These are phyloP conservation scores for Xestia rhomboidea DNA, from an alignment of 2,888 invertebrate genomes.

Conservation along the genomic window DNA sequence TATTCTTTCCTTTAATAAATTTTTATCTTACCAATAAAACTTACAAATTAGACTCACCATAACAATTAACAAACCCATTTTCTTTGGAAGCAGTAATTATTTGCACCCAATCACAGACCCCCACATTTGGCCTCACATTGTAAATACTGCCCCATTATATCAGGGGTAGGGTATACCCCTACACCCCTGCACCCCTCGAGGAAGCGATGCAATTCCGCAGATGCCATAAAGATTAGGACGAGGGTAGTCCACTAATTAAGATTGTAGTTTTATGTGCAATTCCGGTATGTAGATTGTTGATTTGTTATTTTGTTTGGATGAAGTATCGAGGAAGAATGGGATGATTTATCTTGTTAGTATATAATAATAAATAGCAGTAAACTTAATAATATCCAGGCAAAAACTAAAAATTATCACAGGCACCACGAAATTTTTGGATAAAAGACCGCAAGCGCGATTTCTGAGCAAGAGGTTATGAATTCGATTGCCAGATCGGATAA, in stretches of 20 bases:
- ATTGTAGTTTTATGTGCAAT: slow-evolving; percentile 56
- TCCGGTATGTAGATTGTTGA: slow-evolving; percentile 7
- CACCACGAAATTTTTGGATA: background rate
- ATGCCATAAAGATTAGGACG: slow-evolving; percentile 59
- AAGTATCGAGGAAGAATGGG: background rate
- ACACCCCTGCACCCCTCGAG: slow-evolving; percentile 4
- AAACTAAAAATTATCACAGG: background rate
- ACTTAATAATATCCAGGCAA: background rate
- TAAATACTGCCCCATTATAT: slow-evolving; percentile 39
- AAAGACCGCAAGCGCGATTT: background rate
- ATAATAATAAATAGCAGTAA: too few relatives aligned
- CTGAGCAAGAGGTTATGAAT: background rate
- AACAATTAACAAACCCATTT: slow-evolving; percentile 21
- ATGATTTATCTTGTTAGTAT: background rate
- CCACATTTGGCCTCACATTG: slow-evolving; percentile 21
- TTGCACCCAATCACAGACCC: slow-evolving; percentile 28
- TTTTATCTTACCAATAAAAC: too few relatives aligned
- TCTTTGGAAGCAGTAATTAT: slow-evolving; percentile 25
- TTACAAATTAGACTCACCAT: slow-evolving; percentile 5
- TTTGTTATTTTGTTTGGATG: slow-evolving; percentile 44
- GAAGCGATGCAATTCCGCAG: slow-evolving; percentile 50
- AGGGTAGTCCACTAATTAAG: slow-evolving; percentile 55
- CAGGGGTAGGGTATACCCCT: slow-evolving; percentile 8
- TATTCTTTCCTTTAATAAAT: too few relatives aligned
- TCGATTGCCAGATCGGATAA: background rate